These are phyloP conservation scores for Gadus chalcogrammus DNA, from an alignment of 2,113 vertebrate species.

Conservation along the genomic window DNA sequence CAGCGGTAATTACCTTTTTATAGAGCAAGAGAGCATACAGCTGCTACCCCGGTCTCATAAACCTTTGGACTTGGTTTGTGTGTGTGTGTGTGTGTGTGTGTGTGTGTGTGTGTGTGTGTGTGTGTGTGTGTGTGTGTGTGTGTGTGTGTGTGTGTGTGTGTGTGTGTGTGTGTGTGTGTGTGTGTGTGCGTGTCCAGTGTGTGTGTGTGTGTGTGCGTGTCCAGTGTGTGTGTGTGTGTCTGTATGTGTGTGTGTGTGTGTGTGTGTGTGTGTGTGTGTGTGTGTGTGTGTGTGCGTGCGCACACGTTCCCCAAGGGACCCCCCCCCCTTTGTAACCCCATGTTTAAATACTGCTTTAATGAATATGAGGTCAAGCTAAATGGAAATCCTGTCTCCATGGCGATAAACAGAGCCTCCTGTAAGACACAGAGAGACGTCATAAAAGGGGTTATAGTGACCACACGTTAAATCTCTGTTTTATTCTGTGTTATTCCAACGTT, in stretches of 20 bases:
- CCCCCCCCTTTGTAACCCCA: conserved; percentile 45
- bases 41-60: conserved; percentile 94
- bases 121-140: background rate
- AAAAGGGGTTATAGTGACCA: too few relatives aligned
- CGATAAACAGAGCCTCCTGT: conserved; percentile 25
- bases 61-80: conserved; percentile 60
- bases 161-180: too few relatives aligned
- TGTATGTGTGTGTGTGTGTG: too few relatives aligned
- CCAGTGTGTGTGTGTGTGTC: background rate
- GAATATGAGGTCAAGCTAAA: conserved; percentile 80
- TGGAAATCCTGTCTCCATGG: conserved; percentile 66
- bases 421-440: too few relatives aligned
- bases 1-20: conserved; percentile 99
- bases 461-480: too few relatives aligned
- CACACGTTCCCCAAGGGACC: conserved; percentile 77
- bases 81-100: conserved; percentile 1
- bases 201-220: background rate
- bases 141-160: background rate
- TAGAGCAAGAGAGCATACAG: conserved; percentile 92
- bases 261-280: background rate
- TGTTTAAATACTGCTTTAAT: conserved; percentile 82
- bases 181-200: background rate
- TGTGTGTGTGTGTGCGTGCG: conserved; percentile 46
- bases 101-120: background rate
- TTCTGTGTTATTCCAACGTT: too few relatives aligned